Evolutionary conservation across 37 sponge, comb jelly and placozoan genomes (phyloP).

Genomic region (Mnemiopsis leidyi): DNA sequence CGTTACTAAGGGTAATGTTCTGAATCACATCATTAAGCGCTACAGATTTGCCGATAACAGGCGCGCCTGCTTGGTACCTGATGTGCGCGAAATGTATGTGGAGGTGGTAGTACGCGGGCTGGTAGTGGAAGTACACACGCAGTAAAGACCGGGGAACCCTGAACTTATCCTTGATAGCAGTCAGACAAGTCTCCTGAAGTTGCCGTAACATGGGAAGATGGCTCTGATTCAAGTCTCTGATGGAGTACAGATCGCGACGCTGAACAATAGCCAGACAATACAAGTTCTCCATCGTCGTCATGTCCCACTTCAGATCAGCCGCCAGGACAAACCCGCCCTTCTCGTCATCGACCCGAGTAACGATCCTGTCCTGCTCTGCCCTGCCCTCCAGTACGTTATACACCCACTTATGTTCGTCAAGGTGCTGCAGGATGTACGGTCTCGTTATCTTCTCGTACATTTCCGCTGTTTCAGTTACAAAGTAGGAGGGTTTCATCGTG

Average conservation of each 20-base stretch:
- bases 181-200: constrained; percentile 68
- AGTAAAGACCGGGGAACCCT: constrained; percentile 73
- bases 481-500: constrained; percentile 67
- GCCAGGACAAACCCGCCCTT: constrained; percentile 81
- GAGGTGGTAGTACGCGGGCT: constrained; percentile 96
- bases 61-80: constrained; percentile 73
- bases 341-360: constrained; percentile 72
- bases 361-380: constrained; percentile 78
- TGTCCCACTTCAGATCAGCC: constrained; percentile 96
- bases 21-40: constrained; percentile 92
- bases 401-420: constrained; percentile 81
- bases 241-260: constrained; percentile 70
- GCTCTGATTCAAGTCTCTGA: constrained; percentile 74
- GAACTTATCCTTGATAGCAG: constrained; percentile 70
- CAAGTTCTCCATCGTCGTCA: constrained; percentile 71
- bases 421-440: constrained; percentile 77
- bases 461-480: constrained; percentile 82
- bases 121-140: constrained; percentile 88
- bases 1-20: constrained; percentile 73
- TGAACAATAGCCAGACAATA: constrained; percentile 81
- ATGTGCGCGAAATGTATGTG: constrained; percentile 91
- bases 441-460: constrained; percentile 75
- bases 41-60: constrained; percentile 74
- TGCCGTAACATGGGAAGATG: constrained; percentile 84
- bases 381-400: constrained; percentile 90